Conservation (phyloP, 2,888 invertebrate genomes). For the Acleris literana region DNA sequence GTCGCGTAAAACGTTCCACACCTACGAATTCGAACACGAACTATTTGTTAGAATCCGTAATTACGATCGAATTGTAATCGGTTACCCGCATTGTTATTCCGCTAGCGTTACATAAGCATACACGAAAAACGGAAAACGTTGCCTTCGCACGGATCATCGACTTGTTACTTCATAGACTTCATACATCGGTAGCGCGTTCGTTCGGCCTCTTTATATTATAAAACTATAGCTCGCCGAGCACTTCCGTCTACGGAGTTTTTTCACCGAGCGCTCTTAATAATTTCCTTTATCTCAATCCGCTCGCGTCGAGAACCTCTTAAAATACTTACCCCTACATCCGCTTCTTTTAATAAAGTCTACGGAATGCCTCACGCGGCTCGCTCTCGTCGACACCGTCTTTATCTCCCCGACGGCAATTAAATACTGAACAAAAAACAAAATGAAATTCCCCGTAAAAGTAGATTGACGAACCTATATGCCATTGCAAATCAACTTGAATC, state of each 20-base stretch:
- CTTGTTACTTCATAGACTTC: slow-evolving; percentile 55
- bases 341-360: slow-evolving; percentile 81
- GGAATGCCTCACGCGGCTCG: slow-evolving; percentile 74
- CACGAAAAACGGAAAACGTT: slow-evolving; percentile 56
- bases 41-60: slow-evolving; percentile 55
- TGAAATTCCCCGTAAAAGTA: slow-evolving; percentile 71
- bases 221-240: slow-evolving; percentile 53
- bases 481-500: slow-evolving; percentile 64
- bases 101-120: slow-evolving; percentile 62
- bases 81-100: slow-evolving; percentile 66
- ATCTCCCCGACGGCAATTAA: slow-evolving; percentile 76
- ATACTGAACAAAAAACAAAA: slow-evolving; percentile 67
- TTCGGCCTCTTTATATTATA: slow-evolving; percentile 51
- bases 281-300: slow-evolving; percentile 81
- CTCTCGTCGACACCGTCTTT: slow-evolving; percentile 69
- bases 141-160: slow-evolving; percentile 69
- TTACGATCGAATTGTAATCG: slow-evolving; percentile 69
- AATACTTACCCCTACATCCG: slow-evolving; percentile 83
- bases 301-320: slow-evolving; percentile 79
- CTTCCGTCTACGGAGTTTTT: slow-evolving; percentile 76
- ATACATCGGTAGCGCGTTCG: slow-evolving; percentile 54
- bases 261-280: slow-evolving; percentile 78
- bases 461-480: slow-evolving; percentile 54
- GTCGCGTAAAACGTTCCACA: slow-evolving; percentile 53
- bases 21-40: slow-evolving; percentile 51